Evolutionary conservation across 1,140 invertebrate genomes (phyloP).

Genomic region (Pseudomyrmex dendroicus): DNA sequence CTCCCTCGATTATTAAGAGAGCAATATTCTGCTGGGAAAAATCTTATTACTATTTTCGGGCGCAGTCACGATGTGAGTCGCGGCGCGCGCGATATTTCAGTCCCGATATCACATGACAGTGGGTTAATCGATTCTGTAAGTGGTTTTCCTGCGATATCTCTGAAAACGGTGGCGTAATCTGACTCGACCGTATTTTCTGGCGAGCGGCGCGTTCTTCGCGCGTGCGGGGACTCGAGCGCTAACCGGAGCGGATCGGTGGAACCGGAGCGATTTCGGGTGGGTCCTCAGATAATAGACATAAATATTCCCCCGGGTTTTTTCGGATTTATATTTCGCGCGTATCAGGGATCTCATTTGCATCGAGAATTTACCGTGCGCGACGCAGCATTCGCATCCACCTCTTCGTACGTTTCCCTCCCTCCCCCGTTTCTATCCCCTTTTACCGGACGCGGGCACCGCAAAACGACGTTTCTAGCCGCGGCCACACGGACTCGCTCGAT

Average conservation of each 20-base stretch:
- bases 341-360: slow-evolving; percentile 84
- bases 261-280: slow-evolving; percentile 53
- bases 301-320: slow-evolving; percentile 82
- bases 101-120: slow-evolving; percentile 53
- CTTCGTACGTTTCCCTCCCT: too few species aligned
- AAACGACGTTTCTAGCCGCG: neutral
- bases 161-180: slow-evolving; percentile 52
- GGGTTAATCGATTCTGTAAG: slow-evolving; percentile 59
- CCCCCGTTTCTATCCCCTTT: neutral
- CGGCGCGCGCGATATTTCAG: slow-evolving; percentile 50
- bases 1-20: slow-evolving; percentile 9
- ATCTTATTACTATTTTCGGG: slow-evolving; percentile 46
- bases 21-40: slow-evolving; percentile 6
- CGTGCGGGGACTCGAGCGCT: neutral
- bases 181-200: slow-evolving; percentile 59
- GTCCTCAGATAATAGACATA: slow-evolving; percentile 82
- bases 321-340: slow-evolving; percentile 84
- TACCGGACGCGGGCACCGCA: neutral
- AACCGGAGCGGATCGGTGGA: neutral
- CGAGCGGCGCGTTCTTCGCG: neutral
- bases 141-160: slow-evolving; percentile 58
- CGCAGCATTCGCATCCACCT: slow-evolving; percentile 60
- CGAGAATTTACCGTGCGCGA: slow-evolving; percentile 80
- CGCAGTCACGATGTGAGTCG: neutral
- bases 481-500: slow-evolving; percentile 3